phyloP scores from a whole-genome alignment of 2,888 invertebrate species.

The Phaonia tiefii region DNA sequence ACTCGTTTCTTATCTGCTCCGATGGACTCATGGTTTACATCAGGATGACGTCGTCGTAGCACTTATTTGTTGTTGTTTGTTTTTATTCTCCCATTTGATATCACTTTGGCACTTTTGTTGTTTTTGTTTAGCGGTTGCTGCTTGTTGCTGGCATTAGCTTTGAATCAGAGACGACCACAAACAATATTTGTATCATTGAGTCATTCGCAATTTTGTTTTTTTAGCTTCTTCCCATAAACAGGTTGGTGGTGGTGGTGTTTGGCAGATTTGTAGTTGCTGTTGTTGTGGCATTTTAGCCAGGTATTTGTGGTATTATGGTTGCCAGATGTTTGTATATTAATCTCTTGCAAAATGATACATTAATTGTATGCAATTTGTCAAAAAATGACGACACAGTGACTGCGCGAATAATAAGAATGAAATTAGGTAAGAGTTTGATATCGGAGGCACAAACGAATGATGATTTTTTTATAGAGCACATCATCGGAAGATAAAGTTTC shows the following conservation, averaged over 20 bases:
- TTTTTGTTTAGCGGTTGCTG: conserved; percentile 28
- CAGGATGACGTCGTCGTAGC: background rate
- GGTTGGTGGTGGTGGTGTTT: conserved; percentile 53
- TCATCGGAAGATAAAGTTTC: no score
- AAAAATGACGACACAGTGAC: no score
- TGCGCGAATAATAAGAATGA: no score
- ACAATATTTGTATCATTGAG: conserved; percentile 60
- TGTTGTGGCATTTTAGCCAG: background rate
- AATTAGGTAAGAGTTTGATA: no score
- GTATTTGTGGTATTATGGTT: conserved; percentile 5
- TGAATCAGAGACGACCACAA: conserved; percentile 49
- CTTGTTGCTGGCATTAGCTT: conserved; percentile 45
- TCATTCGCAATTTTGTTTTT: conserved; percentile 50
- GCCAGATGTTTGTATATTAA: conserved; percentile 9
- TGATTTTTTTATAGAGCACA: no score
- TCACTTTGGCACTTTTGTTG: conserved; percentile 54
- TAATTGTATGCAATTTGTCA: no score
- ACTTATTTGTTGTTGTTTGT: conserved; percentile 31
- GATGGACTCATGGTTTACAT: background rate
- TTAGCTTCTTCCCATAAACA: conserved; percentile 47
- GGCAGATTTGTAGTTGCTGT: conserved; percentile 10
- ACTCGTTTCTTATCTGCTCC: conserved; percentile 14
- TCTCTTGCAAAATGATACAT: no score
- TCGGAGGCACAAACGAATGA: no score
- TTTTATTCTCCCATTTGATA: conserved; percentile 31